These are phyloP conservation scores for Xanthia icteritia DNA, from an alignment of 2,888 invertebrate species.

Conservation along the genomic window DNA sequence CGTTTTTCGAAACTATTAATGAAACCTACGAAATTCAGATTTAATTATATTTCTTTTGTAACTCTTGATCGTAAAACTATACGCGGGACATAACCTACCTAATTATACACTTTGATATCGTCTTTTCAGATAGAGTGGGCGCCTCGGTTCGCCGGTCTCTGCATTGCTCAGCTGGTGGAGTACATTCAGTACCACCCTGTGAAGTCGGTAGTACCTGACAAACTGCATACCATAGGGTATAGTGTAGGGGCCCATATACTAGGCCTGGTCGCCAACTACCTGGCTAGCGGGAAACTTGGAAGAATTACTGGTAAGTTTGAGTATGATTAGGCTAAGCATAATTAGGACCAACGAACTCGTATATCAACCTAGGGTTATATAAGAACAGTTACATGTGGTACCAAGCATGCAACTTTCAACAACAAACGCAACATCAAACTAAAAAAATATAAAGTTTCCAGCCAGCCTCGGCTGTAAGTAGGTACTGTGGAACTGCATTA, in stretches of 20 bases:
- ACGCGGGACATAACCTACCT: not conserved
- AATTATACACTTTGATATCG: not conserved
- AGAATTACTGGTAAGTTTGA: slow-evolving; percentile 93
- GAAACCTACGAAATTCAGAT: not conserved
- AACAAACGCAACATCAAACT: not conserved
- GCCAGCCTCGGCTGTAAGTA: not conserved
- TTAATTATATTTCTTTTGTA: not conserved
- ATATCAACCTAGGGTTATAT: not conserved
- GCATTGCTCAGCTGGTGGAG: slow-evolving; percentile 95
- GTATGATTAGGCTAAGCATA: not conserved
- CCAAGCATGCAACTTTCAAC: not conserved
- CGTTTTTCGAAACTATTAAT: not conserved
- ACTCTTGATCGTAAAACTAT: not conserved
- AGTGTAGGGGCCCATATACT: slow-evolving; percentile 97
- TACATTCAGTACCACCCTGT: slow-evolving; percentile 94
- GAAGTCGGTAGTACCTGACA: slow-evolving; percentile 93
- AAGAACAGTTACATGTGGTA: not conserved
- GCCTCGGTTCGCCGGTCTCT: slow-evolving; percentile 92
- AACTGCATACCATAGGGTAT: slow-evolving; percentile 95
- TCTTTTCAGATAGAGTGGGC: slow-evolving; percentile 90
- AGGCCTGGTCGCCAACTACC: slow-evolving; percentile 94
- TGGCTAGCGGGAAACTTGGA: slow-evolving; percentile 94
- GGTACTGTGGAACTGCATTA: not conserved
- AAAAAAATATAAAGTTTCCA: not conserved
- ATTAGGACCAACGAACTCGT: not conserved